phyloP scores from a whole-genome alignment of 2,113 vertebrate species.

The Sinocyclocheilus anophthalmus region DNA sequence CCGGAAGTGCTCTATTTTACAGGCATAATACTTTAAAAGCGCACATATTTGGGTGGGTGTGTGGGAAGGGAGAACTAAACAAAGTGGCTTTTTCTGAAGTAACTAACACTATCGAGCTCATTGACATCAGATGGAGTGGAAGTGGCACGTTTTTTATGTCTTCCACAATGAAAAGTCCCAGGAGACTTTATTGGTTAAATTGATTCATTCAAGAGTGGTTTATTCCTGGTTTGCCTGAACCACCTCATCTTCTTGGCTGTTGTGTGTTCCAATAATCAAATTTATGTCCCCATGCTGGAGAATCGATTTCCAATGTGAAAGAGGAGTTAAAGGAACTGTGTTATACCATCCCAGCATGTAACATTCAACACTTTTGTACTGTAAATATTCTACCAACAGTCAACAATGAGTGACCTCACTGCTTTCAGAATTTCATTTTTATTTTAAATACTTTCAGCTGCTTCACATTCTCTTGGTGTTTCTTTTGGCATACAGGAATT shows the following conservation, averaged over 20 bases:
- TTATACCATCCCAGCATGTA: too few species aligned
- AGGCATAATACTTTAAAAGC: not conserved
- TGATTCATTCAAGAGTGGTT: conserved; percentile 11
- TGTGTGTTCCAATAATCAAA: not conserved
- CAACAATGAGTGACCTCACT: not conserved
- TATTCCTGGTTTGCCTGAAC: not conserved
- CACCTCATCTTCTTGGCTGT: conserved; percentile 1
- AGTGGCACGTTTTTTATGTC: conserved; percentile 7
- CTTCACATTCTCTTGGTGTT: not conserved
- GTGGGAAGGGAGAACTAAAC: not conserved
- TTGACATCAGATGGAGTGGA: not conserved
- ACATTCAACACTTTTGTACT: too few species aligned
- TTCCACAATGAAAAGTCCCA: not conserved
- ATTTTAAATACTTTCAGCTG: not conserved
- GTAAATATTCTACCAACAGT: not conserved
- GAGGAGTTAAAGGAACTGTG: not conserved
- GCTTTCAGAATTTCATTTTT: not conserved
- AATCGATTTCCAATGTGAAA: not conserved
- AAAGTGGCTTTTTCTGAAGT: not conserved
- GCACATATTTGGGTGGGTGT: not conserved
- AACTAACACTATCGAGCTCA: not conserved
- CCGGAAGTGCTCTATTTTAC: not conserved
- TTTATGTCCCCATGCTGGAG: not conserved
- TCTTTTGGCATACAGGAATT: not conserved
- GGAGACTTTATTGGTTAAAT: not conserved